phyloP scores from a whole-genome alignment of 1,140 invertebrate genomes.

The Drosophila baimaii region DNA sequence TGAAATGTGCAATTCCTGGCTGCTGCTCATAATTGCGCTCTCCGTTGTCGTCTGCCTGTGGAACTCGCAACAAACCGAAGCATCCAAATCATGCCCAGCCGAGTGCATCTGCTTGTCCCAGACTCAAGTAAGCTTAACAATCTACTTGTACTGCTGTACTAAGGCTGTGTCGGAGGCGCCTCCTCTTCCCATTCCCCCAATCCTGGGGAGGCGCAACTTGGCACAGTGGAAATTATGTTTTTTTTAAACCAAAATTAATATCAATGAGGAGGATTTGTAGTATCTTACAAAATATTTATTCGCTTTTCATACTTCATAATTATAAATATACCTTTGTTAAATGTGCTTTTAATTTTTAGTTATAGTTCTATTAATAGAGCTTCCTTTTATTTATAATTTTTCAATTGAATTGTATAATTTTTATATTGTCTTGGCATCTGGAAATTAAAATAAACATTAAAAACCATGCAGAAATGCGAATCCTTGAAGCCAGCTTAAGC shows the following conservation, averaged over 20 bases:
- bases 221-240: not conserved
- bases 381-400: too few relatives aligned
- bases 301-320: not conserved
- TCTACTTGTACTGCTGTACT: slow-evolving; percentile 48
- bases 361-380: too few relatives aligned
- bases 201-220: not conserved
- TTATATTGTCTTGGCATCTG: too few relatives aligned
- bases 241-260: not conserved
- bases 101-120: slow-evolving; percentile 93
- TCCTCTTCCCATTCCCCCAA: not conserved
- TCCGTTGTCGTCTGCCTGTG: slow-evolving; percentile 84
- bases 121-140: slow-evolving; percentile 88
- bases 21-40: slow-evolving; percentile 84
- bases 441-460: too few relatives aligned
- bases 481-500: not conserved
- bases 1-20: slow-evolving; percentile 85
- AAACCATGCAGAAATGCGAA: not conserved
- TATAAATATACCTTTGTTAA: too few relatives aligned
- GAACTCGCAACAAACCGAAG: slow-evolving; percentile 84
- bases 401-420: too few relatives aligned
- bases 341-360: too few relatives aligned
- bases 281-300: not conserved
- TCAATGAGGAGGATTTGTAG: not conserved
- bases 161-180: too few relatives aligned
- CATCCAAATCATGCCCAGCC: slow-evolving; percentile 87